Conservation (phyloP, 1,140 invertebrate genomes). For the Potamilus streckersoni region DNA sequence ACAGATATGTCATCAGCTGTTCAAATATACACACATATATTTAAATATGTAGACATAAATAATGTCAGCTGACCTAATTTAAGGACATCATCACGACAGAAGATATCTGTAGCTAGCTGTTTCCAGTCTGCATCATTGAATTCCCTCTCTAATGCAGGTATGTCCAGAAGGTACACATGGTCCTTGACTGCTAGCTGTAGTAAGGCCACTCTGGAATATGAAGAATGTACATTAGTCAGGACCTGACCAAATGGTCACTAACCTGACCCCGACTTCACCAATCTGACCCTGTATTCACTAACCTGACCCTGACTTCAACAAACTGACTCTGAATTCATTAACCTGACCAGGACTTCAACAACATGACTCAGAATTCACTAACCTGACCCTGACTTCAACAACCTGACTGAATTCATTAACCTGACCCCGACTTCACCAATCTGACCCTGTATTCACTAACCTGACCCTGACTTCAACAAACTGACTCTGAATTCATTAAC, state of each 20-base stretch:
- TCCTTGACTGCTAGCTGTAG: constrained; percentile 80
- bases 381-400: background rate
- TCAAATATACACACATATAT: too few species aligned
- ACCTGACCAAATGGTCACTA: background rate
- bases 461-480: background rate
- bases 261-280: too few species aligned
- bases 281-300: too few species aligned
- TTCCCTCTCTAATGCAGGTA: constrained; percentile 66
- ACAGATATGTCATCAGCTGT: too few species aligned
- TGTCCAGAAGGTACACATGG: constrained; percentile 79
- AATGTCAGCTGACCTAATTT: constrained; percentile 61
- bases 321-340: too few species aligned
- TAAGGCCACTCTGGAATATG: constrained; percentile 73
- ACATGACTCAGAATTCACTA: background rate
- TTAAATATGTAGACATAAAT: too few species aligned
- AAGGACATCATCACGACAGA: constrained; percentile 59
- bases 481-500: too few species aligned
- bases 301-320: too few species aligned
- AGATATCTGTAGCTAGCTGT: constrained; percentile 48
- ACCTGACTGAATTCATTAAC: too few species aligned
- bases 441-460: too few species aligned
- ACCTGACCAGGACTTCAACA: too few species aligned
- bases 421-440: too few species aligned
- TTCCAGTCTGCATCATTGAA: constrained; percentile 56
- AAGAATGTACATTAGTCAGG: background rate